Evolutionary conservation across 2,888 invertebrate genomes (phyloP).

Genomic region (Caenorhabditis zanzibari): DNA sequence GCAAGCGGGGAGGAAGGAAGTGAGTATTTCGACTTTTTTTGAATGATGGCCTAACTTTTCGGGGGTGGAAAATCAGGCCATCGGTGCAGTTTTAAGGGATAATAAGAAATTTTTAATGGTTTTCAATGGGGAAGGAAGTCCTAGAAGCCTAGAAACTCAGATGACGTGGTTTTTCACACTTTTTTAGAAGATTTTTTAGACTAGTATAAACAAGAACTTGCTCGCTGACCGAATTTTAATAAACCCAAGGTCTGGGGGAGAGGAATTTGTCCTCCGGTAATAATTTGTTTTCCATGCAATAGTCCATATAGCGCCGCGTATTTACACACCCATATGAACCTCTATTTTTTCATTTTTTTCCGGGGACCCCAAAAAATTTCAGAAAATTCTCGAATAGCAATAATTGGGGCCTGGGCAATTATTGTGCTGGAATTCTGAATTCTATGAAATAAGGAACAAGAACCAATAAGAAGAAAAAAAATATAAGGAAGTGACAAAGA

Average conservation of each 20-base stretch:
- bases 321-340: neutral
- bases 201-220: neutral
- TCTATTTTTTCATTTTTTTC: too few species aligned
- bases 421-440: conserved; percentile 4
- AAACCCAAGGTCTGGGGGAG: neutral
- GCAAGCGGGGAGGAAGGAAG: neutral
- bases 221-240: conserved; percentile 30
- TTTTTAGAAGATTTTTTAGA: neutral
- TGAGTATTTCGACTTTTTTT: neutral
- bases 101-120: neutral
- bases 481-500: too few species aligned
- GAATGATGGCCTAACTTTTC: neutral
- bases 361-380: too few species aligned
- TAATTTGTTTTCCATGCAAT: conserved; percentile 32
- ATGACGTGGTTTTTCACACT: neutral
- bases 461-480: conserved; percentile 11
- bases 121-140: neutral
- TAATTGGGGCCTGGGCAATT: neutral
- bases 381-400: neutral
- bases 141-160: neutral
- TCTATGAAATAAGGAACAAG: conserved; percentile 1
- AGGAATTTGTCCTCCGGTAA: conserved; percentile 45
- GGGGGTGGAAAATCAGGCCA: too few species aligned
- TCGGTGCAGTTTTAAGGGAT: too few species aligned
- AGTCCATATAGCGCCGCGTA: neutral